A percentile compares a stretch with the other conserved stretches of the same genome.
Conservation (phyloP, 2,113 vertebrate species). For the Atherinomorus stipes region DNA sequence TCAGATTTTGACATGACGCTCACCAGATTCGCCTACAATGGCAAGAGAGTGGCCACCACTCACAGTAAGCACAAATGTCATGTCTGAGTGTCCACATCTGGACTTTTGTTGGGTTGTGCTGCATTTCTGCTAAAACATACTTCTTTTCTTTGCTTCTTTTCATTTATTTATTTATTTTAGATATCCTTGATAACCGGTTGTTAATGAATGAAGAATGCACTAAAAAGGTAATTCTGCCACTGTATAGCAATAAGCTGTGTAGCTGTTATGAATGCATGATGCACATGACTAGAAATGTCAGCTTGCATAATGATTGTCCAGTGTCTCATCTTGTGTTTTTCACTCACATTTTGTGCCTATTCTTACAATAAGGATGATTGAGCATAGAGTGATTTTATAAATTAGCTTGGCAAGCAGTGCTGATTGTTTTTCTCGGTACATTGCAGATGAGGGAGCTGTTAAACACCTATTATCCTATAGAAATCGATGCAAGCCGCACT, state of each 20-base stretch:
- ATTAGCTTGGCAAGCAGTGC: no score
- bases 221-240: constrained; percentile 80
- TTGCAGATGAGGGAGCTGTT: constrained; percentile 85
- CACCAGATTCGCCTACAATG: constrained; percentile 86
- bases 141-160: not conserved
- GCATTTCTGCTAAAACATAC: no score
- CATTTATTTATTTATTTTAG: constrained; percentile 64
- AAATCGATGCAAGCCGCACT: constrained; percentile 86
- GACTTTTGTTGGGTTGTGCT: not conserved
- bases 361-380: no score
- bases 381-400: no score
- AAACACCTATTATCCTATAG: constrained; percentile 90
- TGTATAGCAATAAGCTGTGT: not conserved
- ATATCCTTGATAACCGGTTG: constrained; percentile 86
- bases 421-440: not conserved
- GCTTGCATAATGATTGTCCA: not conserved
- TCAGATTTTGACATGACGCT: constrained; percentile 95
- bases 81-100: not conserved
- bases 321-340: not conserved
- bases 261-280: not conserved
- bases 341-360: no score
- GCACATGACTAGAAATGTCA: not conserved
- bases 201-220: constrained; percentile 87
- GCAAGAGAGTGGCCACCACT: constrained; percentile 87
- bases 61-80: constrained; percentile 85